Conservation (phyloP, 2,113 vertebrate genomes). For the Triplophysa rosa region DNA sequence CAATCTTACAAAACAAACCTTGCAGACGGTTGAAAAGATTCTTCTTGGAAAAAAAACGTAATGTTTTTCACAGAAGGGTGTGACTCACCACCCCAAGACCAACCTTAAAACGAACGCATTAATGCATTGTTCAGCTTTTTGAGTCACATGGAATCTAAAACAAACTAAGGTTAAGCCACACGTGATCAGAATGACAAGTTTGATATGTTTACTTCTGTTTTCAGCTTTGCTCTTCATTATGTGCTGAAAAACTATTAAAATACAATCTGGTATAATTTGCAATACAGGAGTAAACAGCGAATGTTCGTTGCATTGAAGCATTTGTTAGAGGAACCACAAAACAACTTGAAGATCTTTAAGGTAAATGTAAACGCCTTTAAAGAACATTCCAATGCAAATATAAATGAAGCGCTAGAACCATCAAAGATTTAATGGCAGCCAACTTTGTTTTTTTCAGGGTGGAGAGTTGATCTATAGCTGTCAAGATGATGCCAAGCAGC, state of each 20-base stretch:
- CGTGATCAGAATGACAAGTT: too few species aligned
- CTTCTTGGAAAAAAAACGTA: neutral
- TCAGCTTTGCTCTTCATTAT: too few species aligned
- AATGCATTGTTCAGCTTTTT: neutral
- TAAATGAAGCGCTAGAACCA: too few species aligned
- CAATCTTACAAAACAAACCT: too few species aligned
- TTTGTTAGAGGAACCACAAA: conserved; percentile 94
- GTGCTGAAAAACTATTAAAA: too few species aligned
- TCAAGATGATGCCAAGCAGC: conserved; percentile 81
- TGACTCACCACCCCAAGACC: neutral
- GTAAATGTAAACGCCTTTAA: conserved; percentile 66
- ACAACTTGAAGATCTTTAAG: conserved; percentile 99
- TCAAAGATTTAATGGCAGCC: too few species aligned
- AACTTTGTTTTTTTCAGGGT: conserved; percentile 71
- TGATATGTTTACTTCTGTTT: too few species aligned
- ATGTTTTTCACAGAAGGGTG: neutral
- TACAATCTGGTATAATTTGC: neutral
- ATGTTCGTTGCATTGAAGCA: conserved; percentile 96
- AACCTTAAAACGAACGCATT: neutral
- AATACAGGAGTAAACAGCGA: conserved; percentile 88
- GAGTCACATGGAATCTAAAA: neutral
- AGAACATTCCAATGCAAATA: neutral
- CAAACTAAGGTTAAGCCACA: neutral
- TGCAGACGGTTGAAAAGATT: too few species aligned
- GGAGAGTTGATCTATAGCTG: conserved; percentile 94